Conservation (phyloP, 2,888 invertebrate genomes). For the Sesia bembeciformis region DNA sequence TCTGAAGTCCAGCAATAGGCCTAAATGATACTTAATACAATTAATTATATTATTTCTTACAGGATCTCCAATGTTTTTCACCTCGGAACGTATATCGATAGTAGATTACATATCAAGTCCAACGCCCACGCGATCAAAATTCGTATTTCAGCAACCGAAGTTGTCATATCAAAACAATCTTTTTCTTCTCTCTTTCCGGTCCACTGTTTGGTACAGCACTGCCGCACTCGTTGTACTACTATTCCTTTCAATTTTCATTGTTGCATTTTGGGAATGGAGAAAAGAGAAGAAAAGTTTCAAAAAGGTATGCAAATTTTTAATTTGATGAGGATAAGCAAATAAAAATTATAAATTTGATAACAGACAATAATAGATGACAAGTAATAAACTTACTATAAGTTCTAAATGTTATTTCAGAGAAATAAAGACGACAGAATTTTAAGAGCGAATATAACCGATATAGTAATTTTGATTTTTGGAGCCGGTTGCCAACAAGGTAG, state of each 20-base stretch:
- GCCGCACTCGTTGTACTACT: slow-evolving; percentile 57
- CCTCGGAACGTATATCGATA: slow-evolving; percentile 73
- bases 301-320: slow-evolving; percentile 11
- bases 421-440: slow-evolving; percentile 36
- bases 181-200: slow-evolving; percentile 79
- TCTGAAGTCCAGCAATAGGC: too few relatives aligned
- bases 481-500: slow-evolving; percentile 79
- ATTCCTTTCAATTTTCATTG: slow-evolving; percentile 43
- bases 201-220: slow-evolving; percentile 77
- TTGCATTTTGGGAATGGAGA: slow-evolving; percentile 58
- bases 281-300: slow-evolving; percentile 17
- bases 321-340: neutral
- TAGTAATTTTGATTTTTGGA: slow-evolving; percentile 71
- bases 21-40: too few relatives aligned
- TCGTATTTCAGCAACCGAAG: slow-evolving; percentile 82
- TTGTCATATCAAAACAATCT: slow-evolving; percentile 82
- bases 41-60: slow-evolving; percentile 12
- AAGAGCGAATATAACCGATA: slow-evolving; percentile 59
- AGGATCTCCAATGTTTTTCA: slow-evolving; percentile 79
- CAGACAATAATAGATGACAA: neutral
- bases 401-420: slow-evolving; percentile 23
- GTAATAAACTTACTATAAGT: neutral
- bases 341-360: neutral
- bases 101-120: slow-evolving; percentile 81
- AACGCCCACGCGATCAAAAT: slow-evolving; percentile 78